Evolutionary conservation across 2,888 invertebrate species (phyloP), one percentile per base, ranked within the genome.

Genomic region (Aplocera efformata): DNA sequence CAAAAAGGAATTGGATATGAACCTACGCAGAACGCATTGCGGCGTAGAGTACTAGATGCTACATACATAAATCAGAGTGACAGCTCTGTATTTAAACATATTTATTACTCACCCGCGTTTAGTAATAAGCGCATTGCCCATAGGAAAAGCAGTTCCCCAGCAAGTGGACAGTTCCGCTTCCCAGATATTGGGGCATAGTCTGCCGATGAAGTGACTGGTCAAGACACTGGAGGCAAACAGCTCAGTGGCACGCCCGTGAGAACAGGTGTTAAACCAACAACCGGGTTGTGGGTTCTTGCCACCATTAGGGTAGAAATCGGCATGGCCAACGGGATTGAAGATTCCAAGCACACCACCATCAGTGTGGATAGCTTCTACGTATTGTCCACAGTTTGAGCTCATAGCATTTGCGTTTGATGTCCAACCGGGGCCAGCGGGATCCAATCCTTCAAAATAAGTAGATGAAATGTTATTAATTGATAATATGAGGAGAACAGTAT

Each of bases 341-440:
- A 78, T 73, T 9, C 80, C 81, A 1, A 79, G 63, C 1, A 58
- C 10, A 7, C 65, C 59, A 9, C 72, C 73, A 21, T 80, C 77
- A 0, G 81, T 81, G 52, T 82, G 80, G 32, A 82, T 78, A 11
- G 61, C 55, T 54, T 82, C 82, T 0, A 79, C 79, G 38, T 79
- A 77, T 7, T 50, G 50, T 3, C 65, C 80, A 28, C 58, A 53
- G 22, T 60, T 58, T 1, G 10, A 9, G 22, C 60, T 66, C 2
- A 81, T 48, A 7, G 67, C 64, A 22, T 72, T 60, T 1, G 32
- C 10, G 38, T 70, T 72, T 9, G 48, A 49, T 0, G 41, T 35
- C 75, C 77, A 82, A 1, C 33, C 37, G n/a, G 79, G 80, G 11
- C 76, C 74, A 9, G 82, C 80, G 0, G 82, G 81, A 42, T 82